Conservation (phyloP, 2,797 vertebrate species). For the Mycteria americana region DNA sequence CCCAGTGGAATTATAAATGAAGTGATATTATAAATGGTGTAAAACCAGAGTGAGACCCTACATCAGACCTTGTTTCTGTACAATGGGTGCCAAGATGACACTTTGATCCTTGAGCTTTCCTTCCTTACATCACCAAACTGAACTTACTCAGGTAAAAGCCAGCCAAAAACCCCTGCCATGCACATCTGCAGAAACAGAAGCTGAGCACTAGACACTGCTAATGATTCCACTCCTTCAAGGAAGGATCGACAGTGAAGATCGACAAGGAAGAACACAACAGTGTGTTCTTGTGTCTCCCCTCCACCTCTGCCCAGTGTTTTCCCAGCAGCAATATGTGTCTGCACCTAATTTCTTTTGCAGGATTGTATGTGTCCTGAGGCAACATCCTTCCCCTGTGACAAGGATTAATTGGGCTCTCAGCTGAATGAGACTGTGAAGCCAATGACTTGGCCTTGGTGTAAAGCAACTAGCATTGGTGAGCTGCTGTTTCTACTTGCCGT, state of each 20-base stretch:
- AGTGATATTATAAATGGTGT: not conserved
- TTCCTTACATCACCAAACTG: not conserved
- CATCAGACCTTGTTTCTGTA: not conserved
- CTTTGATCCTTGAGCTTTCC: not conserved
- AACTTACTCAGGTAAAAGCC: not conserved
- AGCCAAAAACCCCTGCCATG: not conserved
- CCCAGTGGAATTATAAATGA: not conserved
- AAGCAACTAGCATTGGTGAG: not conserved
- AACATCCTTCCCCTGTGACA: not conserved
- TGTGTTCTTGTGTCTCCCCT: not conserved
- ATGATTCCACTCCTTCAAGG: not conserved
- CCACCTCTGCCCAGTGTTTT: not conserved
- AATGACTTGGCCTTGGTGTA: not conserved
- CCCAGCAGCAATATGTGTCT: not conserved
- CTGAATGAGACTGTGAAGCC: not conserved
- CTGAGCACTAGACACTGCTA: not conserved
- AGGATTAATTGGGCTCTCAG: conserved; percentile 1
- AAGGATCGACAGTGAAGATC: too few species aligned
- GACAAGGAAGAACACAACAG: too few species aligned
- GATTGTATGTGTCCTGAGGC: not conserved
- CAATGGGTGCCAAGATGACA: not conserved
- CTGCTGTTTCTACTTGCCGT: not conserved
- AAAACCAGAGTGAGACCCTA: not conserved
- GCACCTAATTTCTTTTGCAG: not conserved
- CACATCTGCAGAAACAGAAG: not conserved